phyloP scores from a whole-genome alignment of 35 echinoderm and acorn worm genomes.

The Patiria miniata region DNA sequence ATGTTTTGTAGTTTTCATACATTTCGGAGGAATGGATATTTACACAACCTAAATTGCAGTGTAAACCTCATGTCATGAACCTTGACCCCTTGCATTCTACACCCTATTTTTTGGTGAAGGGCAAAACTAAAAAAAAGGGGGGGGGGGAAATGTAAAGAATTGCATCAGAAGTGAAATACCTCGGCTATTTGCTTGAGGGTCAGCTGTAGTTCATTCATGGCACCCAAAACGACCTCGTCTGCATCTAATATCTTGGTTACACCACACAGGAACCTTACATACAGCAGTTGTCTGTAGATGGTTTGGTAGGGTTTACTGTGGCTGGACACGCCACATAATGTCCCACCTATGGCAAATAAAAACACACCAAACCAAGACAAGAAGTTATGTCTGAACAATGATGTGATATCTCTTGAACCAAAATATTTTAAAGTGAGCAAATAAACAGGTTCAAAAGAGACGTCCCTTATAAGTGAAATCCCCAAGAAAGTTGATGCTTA shows the following conservation, averaged over 20 bases:
- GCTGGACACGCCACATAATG: slow-evolving; percentile 40
- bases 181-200: background rate
- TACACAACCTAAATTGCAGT: too few relatives aligned
- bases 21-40: too few relatives aligned
- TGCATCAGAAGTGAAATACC: background rate
- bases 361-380: background rate
- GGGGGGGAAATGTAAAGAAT: too few relatives aligned
- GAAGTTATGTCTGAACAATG: too few relatives aligned
- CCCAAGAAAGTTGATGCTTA: too few relatives aligned
- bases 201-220: background rate
- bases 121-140: too few relatives aligned
- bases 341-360: background rate
- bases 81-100: too few relatives aligned
- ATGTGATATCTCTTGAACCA: too few relatives aligned
- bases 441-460: background rate
- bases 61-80: too few relatives aligned
- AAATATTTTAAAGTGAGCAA: background rate
- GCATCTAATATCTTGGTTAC: background rate
- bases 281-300: slow-evolving; percentile 46
- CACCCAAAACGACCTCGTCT: background rate
- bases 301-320: slow-evolving; percentile 67
- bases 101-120: too few relatives aligned
- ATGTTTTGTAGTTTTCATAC: too few relatives aligned
- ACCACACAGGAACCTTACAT: slow-evolving; percentile 31
- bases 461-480: too few relatives aligned